Evolutionary conservation across 2,113 vertebrate species (phyloP).

Genomic region (Hippocampus comes): DNA sequence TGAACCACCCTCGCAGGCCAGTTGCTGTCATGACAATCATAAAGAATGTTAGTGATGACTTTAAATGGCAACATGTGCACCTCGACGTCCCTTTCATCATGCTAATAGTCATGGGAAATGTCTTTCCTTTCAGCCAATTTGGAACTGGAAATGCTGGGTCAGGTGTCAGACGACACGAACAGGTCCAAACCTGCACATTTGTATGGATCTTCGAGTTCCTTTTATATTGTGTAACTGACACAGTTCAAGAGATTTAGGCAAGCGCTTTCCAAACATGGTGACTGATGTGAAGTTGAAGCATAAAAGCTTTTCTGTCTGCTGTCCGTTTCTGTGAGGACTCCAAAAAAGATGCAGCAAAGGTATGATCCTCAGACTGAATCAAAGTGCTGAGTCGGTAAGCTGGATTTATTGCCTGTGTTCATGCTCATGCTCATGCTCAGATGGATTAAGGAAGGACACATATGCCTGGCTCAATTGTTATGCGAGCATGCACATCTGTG

Average conservation of each 20-base stretch:
- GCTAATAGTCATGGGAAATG: slow-evolving; percentile 6
- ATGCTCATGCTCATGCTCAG: slow-evolving; percentile 49
- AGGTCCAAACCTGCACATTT: slow-evolving; percentile 11
- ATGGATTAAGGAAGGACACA: slow-evolving; percentile 51
- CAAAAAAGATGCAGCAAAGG: slow-evolving; percentile 52
- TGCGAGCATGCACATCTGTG: slow-evolving; percentile 23
- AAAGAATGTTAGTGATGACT: neutral
- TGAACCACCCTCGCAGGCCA: slow-evolving; percentile 7
- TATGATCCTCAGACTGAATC: slow-evolving; percentile 54
- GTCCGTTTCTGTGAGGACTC: slow-evolving; percentile 46
- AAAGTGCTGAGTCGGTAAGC: slow-evolving; percentile 40
- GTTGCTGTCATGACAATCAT: slow-evolving; percentile 4
- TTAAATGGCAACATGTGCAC: neutral
- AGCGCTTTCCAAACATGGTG: slow-evolving; percentile 10
- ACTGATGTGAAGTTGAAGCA: slow-evolving; percentile 15
- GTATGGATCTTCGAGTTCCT: slow-evolving; percentile 9
- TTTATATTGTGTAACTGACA: neutral
- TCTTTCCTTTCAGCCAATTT: slow-evolving; percentile 10
- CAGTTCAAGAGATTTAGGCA: slow-evolving; percentile 24
- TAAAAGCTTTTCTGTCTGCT: slow-evolving; percentile 31
- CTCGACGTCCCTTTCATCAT: slow-evolving; percentile 6
- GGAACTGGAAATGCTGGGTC: slow-evolving; percentile 17
- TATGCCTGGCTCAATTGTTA: slow-evolving; percentile 50
- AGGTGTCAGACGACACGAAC: slow-evolving; percentile 19
- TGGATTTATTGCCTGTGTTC: slow-evolving; percentile 52